These are phyloP conservation scores for Furcifer pardalis DNA, from an alignment of 2,797 vertebrate species.

Conservation along the genomic window DNA sequence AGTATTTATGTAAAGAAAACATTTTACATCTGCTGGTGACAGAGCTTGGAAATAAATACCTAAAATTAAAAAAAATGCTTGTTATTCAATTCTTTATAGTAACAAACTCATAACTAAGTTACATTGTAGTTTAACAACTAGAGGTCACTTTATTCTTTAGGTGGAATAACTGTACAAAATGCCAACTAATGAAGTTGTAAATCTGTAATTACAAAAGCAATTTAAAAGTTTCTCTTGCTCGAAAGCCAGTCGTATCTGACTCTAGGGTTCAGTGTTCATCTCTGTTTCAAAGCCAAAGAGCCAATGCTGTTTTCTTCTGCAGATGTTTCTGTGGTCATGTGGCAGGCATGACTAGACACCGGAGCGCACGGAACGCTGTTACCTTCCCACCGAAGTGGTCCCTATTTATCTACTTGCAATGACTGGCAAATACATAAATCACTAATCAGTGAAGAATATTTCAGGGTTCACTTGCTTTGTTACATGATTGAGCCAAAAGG, in stretches of 20 bases:
- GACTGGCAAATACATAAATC: neutral
- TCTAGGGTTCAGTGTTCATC: too few species aligned
- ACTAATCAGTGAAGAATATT: neutral
- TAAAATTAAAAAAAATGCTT: neutral
- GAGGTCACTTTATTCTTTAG: neutral
- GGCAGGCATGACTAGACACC: too few species aligned
- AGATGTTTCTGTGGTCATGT: too few species aligned
- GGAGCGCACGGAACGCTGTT: too few species aligned
- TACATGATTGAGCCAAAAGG: neutral
- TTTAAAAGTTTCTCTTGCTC: neutral
- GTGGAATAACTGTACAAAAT: neutral
- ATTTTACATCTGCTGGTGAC: constrained; percentile 1
- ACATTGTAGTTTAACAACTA: neutral
- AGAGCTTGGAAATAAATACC: neutral
- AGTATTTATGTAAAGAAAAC: constrained; percentile 1
- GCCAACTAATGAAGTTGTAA: too few species aligned
- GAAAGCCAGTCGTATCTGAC: too few species aligned
- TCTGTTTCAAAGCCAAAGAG: too few species aligned
- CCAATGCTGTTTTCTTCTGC: too few species aligned
- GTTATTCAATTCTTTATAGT: neutral
- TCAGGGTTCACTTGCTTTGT: neutral
- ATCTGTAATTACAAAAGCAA: too few species aligned
- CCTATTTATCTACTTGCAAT: too few species aligned
- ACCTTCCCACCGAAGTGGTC: too few species aligned
- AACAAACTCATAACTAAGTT: neutral